Conservation (phyloP, 2,888 invertebrate genomes). For the Drosophila mercatorum region DNA sequence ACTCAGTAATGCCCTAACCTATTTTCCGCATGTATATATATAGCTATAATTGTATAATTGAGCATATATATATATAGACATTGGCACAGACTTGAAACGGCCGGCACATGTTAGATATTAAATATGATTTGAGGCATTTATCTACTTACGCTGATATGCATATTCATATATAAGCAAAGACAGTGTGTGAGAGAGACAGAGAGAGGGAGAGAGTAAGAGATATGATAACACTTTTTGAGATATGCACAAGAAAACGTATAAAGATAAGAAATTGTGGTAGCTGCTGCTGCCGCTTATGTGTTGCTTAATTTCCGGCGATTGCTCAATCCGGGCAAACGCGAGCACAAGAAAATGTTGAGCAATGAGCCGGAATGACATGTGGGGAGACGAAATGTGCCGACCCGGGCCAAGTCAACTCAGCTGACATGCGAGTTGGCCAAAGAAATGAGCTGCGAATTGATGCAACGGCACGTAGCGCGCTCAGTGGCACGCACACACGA, state of each 20-base stretch:
- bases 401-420: neutral
- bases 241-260: constrained; percentile 38
- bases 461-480: constrained; percentile 35
- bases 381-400: constrained; percentile 15
- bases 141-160: constrained; percentile 34
- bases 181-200: neutral
- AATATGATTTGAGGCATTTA: constrained; percentile 26
- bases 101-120: constrained; percentile 30
- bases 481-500: constrained; percentile 37
- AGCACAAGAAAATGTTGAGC: constrained; percentile 44
- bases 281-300: constrained; percentile 38
- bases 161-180: constrained; percentile 24
- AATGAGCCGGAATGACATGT: constrained; percentile 49
- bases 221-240: constrained; percentile 50
- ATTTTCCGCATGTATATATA: neutral
- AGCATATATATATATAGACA: neutral
- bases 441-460: constrained; percentile 38
- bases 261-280: constrained; percentile 18
- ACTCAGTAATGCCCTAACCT: constrained; percentile 3
- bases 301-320: constrained; percentile 67
- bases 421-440: constrained; percentile 39
- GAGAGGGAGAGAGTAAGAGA: constrained; percentile 2
- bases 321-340: constrained; percentile 28
- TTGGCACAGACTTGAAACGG: neutral
- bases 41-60: constrained; percentile 1